Evolutionary conservation across 2,113 vertebrate genomes (phyloP).

Genomic region (Corythaixoides concolor): DNA sequence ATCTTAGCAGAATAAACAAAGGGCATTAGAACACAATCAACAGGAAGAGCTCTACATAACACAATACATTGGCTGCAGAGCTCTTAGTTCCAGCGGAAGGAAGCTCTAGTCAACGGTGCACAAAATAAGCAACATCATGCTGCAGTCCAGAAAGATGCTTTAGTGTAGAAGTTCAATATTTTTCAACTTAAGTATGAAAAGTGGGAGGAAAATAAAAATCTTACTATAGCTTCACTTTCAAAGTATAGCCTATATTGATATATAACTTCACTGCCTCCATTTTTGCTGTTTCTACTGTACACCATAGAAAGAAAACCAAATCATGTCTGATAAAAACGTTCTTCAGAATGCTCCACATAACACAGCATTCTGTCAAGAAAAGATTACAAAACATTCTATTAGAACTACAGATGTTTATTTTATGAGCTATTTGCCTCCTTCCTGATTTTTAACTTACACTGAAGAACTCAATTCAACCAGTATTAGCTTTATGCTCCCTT

Average conservation of each 20-base stretch:
- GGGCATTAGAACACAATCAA: constrained; percentile 70
- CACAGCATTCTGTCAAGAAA: not conserved
- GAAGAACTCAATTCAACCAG: not conserved
- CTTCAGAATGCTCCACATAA: not conserved
- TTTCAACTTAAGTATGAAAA: not conserved
- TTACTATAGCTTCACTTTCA: not conserved
- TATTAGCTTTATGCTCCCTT: not conserved
- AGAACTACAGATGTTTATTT: not conserved
- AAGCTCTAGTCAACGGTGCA: constrained; percentile 40
- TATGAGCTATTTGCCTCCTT: not conserved
- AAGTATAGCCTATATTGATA: not conserved
- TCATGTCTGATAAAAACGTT: not conserved
- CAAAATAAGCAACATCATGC: not conserved
- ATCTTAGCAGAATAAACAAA: constrained; percentile 72
- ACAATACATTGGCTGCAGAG: constrained; percentile 60
- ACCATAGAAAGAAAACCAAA: not conserved
- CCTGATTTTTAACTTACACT: not conserved
- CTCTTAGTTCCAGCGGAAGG: constrained; percentile 53
- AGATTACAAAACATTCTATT: not conserved
- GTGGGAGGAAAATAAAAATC: not conserved
- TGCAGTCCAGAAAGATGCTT: not conserved
- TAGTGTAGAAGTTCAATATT: not conserved
- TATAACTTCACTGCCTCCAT: not conserved
- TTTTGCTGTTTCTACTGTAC: not conserved
- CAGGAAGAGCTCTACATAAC: constrained; percentile 67